A percentile compares a stretch with the other conserved stretches of the same genome.
These are phyloP conservation scores for Mercenaria mercenaria DNA, from an alignment of 1,140 invertebrate species.

Conservation along the genomic window DNA sequence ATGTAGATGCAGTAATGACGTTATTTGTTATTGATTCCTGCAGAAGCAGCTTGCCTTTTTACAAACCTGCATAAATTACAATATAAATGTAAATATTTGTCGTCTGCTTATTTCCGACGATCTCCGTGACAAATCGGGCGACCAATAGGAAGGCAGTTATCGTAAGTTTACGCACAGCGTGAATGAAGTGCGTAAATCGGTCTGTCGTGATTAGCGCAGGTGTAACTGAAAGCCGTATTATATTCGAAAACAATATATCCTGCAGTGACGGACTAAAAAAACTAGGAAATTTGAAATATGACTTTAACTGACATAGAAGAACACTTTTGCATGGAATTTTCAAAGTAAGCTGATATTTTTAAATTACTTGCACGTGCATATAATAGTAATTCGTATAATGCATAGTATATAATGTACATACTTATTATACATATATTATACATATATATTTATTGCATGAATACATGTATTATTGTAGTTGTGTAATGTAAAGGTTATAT, in stretches of 20 bases:
- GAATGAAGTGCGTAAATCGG: constrained; percentile 16
- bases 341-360: background rate
- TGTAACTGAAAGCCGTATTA: too few species aligned
- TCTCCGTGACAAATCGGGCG: background rate
- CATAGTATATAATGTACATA: too few species aligned
- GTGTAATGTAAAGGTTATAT: too few species aligned
- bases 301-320: background rate
- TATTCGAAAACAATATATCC: too few species aligned
- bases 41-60: background rate
- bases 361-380: too few species aligned
- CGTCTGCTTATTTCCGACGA: constrained; percentile 9
- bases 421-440: too few species aligned
- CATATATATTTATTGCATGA: too few species aligned
- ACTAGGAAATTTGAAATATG: background rate
- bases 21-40: too few species aligned
- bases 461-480: too few species aligned
- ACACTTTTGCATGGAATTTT: background rate
- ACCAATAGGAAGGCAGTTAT: background rate
- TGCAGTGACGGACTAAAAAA: too few species aligned
- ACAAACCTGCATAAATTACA: background rate
- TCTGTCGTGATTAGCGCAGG: background rate
- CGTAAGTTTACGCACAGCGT: background rate
- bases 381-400: too few species aligned
- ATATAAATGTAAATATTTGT: constrained; percentile 12
- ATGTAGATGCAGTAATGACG: too few species aligned